phyloP scores from a whole-genome alignment of 2,113 vertebrate species.

The Chionis minor region DNA sequence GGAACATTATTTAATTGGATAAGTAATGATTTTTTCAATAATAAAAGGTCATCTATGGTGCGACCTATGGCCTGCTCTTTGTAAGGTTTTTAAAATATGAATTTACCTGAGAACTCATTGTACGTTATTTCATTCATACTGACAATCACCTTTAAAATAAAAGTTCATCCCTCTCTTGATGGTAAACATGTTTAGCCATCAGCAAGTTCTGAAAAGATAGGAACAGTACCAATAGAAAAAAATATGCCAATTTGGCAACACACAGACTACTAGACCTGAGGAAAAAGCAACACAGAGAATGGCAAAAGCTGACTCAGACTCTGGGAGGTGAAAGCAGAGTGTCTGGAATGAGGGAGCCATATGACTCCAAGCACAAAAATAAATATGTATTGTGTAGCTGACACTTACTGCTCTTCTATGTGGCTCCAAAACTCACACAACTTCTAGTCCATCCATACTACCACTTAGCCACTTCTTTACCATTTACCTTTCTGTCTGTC shows the following conservation, averaged over 20 bases:
- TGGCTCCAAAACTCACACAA: background rate
- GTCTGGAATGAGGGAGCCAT: background rate
- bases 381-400: background rate
- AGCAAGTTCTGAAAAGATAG: background rate
- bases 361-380: background rate
- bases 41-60: background rate
- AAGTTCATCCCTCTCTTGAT: background rate
- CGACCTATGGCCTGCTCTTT: background rate
- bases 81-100: background rate
- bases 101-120: background rate
- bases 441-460: background rate
- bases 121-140: background rate
- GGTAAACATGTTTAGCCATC: background rate
- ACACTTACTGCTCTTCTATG: background rate
- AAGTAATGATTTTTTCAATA: background rate
- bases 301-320: background rate
- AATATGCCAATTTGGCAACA: background rate
- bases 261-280: background rate
- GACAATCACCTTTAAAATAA: background rate
- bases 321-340: background rate
- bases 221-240: background rate
- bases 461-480: background rate
- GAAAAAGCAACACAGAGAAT: background rate
- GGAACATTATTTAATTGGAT: background rate
- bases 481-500: background rate